Conservation (phyloP, 2,113 vertebrate genomes). For the Edolisoma coerulescens region DNA sequence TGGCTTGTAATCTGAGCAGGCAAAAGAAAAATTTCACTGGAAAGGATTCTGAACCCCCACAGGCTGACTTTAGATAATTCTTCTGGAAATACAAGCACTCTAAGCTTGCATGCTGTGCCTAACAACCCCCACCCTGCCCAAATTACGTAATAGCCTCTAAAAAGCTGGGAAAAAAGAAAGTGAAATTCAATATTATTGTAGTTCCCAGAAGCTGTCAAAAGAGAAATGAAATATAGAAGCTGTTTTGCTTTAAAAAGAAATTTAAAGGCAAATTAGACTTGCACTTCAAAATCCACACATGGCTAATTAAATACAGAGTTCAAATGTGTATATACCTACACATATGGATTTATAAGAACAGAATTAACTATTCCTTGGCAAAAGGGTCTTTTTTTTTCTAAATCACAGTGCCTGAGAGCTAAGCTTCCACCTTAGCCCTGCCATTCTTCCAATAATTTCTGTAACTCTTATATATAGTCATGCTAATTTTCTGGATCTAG, state of each 20-base stretch:
- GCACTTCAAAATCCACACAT: neutral
- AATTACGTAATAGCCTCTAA: neutral
- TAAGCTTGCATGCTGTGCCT: neutral
- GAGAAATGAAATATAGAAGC: neutral
- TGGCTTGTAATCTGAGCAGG: neutral
- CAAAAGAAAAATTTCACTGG: neutral
- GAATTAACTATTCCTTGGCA: neutral
- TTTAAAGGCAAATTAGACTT: neutral
- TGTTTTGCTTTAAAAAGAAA: neutral
- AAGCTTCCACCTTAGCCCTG: neutral
- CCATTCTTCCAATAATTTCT: neutral
- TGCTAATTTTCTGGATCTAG: neutral
- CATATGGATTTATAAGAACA: neutral
- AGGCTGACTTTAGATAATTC: neutral
- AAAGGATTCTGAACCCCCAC: neutral
- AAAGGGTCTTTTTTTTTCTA: neutral
- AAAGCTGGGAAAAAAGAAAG: conserved; percentile 5
- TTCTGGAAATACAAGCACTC: neutral
- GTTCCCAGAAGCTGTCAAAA: conserved; percentile 20
- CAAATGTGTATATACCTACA: neutral
- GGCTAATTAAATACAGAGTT: neutral
- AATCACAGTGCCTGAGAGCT: neutral
- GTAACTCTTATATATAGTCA: neutral
- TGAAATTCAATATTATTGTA: conserved; percentile 25
- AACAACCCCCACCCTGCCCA: neutral